Percentiles rank a stretch among this genome's conserved stretches.
These are phyloP conservation scores for Lepidocyrtinus sp. DNA, from an alignment of 2,888 invertebrate species.

Conservation along the genomic window DNA sequence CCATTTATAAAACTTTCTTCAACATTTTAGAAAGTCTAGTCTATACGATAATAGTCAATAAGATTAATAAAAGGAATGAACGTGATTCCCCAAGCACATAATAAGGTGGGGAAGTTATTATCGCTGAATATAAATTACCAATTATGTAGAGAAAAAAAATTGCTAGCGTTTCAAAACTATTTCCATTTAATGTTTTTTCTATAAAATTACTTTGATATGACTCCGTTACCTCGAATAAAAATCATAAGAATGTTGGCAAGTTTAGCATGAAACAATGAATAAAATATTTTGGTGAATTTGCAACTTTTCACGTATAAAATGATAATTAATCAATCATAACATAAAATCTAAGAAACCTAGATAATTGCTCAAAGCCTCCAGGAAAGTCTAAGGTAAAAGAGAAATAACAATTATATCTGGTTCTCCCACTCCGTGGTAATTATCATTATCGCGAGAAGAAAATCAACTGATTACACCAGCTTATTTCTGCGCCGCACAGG, in stretches of 20 bases:
- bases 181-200: neutral
- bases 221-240: no score
- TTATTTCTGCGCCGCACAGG: no score
- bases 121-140: constrained; percentile 59
- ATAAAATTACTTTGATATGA: no score
- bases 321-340: constrained; percentile 45
- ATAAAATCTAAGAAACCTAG: neutral
- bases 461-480: neutral
- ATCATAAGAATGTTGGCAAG: no score
- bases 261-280: no score
- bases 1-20: constrained; percentile 5
- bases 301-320: neutral
- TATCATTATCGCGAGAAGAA: neutral
- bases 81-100: neutral
- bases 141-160: constrained; percentile 32
- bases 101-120: constrained; percentile 56
- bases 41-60: neutral
- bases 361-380: neutral
- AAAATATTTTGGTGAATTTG: neutral
- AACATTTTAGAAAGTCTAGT: constrained; percentile 12
- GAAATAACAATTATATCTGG: neutral
- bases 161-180: neutral
- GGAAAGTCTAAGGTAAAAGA: neutral
- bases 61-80: constrained; percentile 6
- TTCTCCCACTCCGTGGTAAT: neutral